These are phyloP conservation scores for cattle (Bos taurus) DNA, from an alignment of 2,113 vertebrate species.

Conservation along the genomic window ARS-UCD2.0 NC_037335.1:65168001-65168500, in stretches of 20 bases:
- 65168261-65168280: neutral
- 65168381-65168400: neutral
- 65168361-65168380: neutral
- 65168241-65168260: neutral
- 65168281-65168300: neutral
- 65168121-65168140: too few species aligned
- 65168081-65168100: neutral
- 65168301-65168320: neutral
- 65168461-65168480: neutral
- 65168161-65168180: too few species aligned
- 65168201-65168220: too few species aligned
- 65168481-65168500: neutral
- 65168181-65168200: too few species aligned
- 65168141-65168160: too few species aligned
- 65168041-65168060: neutral
- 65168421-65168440: neutral
- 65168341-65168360: slow-evolving; percentile 12
- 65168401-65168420: neutral
- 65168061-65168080: neutral
- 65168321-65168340: neutral
- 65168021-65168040: neutral
- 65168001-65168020: neutral
- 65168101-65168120: too few species aligned
- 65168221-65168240: neutral
- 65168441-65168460: neutral